A percentile compares a stretch with the other conserved stretches of the same genome.
These are phyloP conservation scores for Pan paniscus DNA, from an alignment of 2,113 vertebrate species.

Conservation along the genomic window DNA sequence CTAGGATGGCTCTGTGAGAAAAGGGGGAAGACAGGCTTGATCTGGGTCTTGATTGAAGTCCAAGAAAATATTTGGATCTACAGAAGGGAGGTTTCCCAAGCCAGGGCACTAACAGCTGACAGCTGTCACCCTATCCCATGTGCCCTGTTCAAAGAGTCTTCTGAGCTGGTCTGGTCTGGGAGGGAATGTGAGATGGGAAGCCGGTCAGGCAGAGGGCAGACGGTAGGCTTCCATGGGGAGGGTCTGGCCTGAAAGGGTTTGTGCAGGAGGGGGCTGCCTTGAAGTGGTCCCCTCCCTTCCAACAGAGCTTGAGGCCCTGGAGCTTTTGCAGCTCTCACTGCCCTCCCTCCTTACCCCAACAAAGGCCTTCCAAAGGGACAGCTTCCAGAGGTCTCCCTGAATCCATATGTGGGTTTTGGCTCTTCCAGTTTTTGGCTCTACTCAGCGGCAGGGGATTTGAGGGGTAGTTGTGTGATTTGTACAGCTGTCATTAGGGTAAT, in stretches of 20 bases:
- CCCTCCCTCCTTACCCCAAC: background rate
- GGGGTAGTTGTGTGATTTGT: conserved; percentile 76
- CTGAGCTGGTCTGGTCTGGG: background rate
- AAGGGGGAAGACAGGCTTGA: conserved; percentile 2
- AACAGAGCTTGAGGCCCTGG: background rate
- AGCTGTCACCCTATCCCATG: conserved; percentile 52
- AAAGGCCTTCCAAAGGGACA: conserved; percentile 22
- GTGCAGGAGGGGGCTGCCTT: background rate
- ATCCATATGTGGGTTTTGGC: conserved; percentile 77
- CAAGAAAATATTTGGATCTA: conserved; percentile 71
- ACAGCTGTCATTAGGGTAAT: conserved; percentile 81
- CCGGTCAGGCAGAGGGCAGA: background rate
- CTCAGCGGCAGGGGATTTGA: conserved; percentile 52
- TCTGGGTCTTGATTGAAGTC: conserved; percentile 62
- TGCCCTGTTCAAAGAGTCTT: conserved; percentile 1
- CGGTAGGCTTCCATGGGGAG: background rate
- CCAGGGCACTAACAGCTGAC: conserved; percentile 59
- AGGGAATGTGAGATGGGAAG: background rate
- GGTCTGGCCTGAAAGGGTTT: background rate
- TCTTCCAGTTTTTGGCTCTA: conserved; percentile 72
- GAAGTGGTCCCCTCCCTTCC: background rate
- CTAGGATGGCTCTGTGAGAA: conserved; percentile 44
- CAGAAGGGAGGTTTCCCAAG: conserved; percentile 64
- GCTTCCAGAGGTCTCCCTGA: conserved; percentile 69
- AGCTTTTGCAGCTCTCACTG: background rate